Conservation (phyloP, 35 echinoderm and acorn worm species). For the Acanthaster planci region DNA sequence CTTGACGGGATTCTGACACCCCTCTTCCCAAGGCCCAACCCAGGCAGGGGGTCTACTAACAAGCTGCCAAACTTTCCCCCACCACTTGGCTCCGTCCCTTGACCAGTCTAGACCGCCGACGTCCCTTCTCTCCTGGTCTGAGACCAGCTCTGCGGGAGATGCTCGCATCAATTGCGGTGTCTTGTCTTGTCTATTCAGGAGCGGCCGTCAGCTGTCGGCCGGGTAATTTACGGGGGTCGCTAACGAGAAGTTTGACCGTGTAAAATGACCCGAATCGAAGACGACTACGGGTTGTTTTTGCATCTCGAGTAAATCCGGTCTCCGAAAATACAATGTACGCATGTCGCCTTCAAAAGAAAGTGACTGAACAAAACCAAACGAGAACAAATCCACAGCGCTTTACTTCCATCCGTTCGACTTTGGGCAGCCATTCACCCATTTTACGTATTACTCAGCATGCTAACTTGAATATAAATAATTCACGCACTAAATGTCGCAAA, state of each 20-base stretch:
- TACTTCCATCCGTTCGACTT: too few relatives aligned
- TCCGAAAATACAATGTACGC: too few relatives aligned
- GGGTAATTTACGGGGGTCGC: neutral
- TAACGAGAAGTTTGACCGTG: slow-evolving; percentile 10
- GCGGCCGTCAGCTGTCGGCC: neutral
- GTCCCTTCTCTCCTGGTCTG: neutral
- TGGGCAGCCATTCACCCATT: too few relatives aligned
- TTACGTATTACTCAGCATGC: too few relatives aligned
- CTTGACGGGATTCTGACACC: neutral
- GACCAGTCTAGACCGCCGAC: neutral
- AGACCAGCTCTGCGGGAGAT: neutral
- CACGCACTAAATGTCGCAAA: too few relatives aligned
- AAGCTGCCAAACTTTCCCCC: slow-evolving; percentile 2
- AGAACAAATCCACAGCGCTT: too few relatives aligned
- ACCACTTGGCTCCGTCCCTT: neutral
- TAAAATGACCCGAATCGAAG: slow-evolving; percentile 11
- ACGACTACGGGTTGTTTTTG: too few relatives aligned
- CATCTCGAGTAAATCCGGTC: too few relatives aligned
- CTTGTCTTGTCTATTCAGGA: slow-evolving; percentile 10
- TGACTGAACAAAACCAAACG: too few relatives aligned
- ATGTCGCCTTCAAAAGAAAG: too few relatives aligned
- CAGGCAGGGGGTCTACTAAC: slow-evolving; percentile 23
- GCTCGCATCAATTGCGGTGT: slow-evolving; percentile 22
- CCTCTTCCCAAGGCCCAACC: neutral
- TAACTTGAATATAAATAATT: too few relatives aligned